phyloP scores from a whole-genome alignment of 2,888 invertebrate species.

The Agrochola circellaris region DNA sequence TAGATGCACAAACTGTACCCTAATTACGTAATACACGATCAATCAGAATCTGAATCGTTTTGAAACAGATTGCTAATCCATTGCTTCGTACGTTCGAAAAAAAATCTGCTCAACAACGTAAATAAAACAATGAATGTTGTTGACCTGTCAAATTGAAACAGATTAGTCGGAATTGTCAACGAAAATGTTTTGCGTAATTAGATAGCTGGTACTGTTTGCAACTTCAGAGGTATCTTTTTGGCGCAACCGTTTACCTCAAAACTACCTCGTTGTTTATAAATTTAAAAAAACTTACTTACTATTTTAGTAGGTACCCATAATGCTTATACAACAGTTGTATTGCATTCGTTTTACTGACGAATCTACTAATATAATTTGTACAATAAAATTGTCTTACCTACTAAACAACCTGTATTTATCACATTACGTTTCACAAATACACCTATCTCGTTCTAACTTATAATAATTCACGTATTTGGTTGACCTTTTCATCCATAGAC shows the following conservation, averaged over 20 bases:
- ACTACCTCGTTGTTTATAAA: background rate
- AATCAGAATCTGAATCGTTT: too few species aligned
- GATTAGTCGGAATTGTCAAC: too few species aligned
- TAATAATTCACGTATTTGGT: slow-evolving; percentile 6
- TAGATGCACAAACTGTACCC: background rate
- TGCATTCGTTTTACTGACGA: background rate
- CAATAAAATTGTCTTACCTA: slow-evolving; percentile 25
- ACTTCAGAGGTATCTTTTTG: slow-evolving; percentile 2
- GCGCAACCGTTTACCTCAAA: background rate
- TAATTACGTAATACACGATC: too few species aligned
- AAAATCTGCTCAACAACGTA: too few species aligned
- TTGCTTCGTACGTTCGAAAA: too few species aligned
- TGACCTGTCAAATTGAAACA: too few species aligned
- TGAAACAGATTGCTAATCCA: too few species aligned
- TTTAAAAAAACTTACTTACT: background rate
- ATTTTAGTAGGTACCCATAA: background rate
- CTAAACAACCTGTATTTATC: slow-evolving; percentile 60
- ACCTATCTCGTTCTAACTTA: slow-evolving; percentile 19
- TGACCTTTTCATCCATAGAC: background rate
- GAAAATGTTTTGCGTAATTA: too few species aligned
- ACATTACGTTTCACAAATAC: slow-evolving; percentile 40
- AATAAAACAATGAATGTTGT: too few species aligned
- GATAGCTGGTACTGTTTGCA: background rate
- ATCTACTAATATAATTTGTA: slow-evolving; percentile 8
- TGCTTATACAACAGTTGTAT: background rate